A percentile compares a stretch with the other conserved stretches of the same genome.
Conservation (phyloP, 2,888 invertebrate species). For the Acholoe squamosa region DNA sequence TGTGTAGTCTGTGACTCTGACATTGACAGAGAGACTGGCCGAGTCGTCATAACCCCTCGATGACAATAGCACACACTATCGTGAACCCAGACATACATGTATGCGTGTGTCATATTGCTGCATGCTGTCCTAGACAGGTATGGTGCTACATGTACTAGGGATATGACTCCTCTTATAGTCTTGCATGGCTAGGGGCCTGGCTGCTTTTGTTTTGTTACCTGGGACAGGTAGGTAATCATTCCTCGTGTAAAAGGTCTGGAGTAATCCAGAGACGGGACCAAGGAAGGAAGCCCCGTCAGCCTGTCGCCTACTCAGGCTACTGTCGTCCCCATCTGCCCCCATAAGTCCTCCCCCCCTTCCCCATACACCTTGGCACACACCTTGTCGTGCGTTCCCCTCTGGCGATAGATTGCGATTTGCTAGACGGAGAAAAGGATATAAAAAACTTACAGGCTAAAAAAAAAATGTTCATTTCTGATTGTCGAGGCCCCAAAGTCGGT, state of each 20-base stretch:
- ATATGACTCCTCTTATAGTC: not conserved
- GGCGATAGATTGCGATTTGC: slow-evolving; percentile 7
- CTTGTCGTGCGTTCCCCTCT: not conserved
- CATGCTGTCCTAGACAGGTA: not conserved
- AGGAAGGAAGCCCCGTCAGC: slow-evolving; percentile 19
- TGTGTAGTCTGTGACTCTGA: not conserved
- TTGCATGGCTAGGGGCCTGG: not conserved
- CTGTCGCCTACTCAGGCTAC: slow-evolving; percentile 17
- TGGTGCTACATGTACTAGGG: not conserved
- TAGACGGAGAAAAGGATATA: too few relatives aligned
- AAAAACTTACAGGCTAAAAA: slow-evolving; percentile 18
- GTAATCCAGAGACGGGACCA: not conserved
- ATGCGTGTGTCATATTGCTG: not conserved
- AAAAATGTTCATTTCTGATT: slow-evolving; percentile 56
- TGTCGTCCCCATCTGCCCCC: not conserved
- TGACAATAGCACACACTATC: slow-evolving; percentile 1
- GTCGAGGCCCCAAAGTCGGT: slow-evolving; percentile 33
- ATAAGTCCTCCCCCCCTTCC: not conserved
- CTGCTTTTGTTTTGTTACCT: not conserved
- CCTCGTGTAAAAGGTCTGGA: not conserved
- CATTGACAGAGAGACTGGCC: not conserved
- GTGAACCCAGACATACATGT: not conserved
- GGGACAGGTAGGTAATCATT: not conserved
- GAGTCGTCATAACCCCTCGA: not conserved
- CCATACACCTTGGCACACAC: slow-evolving; percentile 1